These are phyloP conservation scores for Philonicus albiceps DNA, from an alignment of 2,888 invertebrate genomes.

Conservation along the genomic window DNA sequence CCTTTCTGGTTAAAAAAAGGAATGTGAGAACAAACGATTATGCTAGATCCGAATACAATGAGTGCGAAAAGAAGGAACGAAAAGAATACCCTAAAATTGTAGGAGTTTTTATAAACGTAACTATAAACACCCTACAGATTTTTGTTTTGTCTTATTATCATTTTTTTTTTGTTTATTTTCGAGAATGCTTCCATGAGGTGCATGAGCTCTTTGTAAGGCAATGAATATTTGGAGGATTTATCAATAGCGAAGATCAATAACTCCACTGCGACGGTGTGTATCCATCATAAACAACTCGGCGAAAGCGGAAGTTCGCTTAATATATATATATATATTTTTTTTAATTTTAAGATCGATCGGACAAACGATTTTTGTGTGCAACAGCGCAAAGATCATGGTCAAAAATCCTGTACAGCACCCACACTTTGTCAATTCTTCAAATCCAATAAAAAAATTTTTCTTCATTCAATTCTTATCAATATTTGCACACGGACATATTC, in stretches of 20 bases:
- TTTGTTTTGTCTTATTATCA: not conserved
- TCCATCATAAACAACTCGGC: not conserved
- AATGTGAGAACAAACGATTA: not conserved
- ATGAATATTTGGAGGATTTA: conserved; percentile 44
- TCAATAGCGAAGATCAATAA: conserved; percentile 40
- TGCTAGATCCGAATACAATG: not conserved
- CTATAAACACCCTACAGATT: not conserved
- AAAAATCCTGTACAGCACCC: conserved; percentile 54
- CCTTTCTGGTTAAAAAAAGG: not conserved
- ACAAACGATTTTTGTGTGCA: conserved; percentile 27
- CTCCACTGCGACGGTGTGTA: not conserved
- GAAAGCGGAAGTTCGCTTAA: conserved; percentile 4
- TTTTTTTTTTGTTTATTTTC: not conserved
- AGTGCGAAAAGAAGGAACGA: conserved; percentile 10
- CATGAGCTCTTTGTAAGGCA: not conserved
- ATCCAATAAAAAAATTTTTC: conserved; percentile 40
- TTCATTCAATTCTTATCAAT: conserved; percentile 41
- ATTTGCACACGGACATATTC: conserved; percentile 49
- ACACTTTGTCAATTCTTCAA: conserved; percentile 47
- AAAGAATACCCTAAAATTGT: not conserved
- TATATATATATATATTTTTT: not conserved
- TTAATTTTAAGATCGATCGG: conserved; percentile 8
- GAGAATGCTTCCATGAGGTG: conserved; percentile 1
- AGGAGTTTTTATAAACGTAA: not conserved
- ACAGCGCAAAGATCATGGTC: conserved; percentile 50